A percentile compares a stretch with the other conserved stretches of the same genome.
Conservation (phyloP, 2,113 vertebrate genomes). For the Noctilio leporinus region DNA sequence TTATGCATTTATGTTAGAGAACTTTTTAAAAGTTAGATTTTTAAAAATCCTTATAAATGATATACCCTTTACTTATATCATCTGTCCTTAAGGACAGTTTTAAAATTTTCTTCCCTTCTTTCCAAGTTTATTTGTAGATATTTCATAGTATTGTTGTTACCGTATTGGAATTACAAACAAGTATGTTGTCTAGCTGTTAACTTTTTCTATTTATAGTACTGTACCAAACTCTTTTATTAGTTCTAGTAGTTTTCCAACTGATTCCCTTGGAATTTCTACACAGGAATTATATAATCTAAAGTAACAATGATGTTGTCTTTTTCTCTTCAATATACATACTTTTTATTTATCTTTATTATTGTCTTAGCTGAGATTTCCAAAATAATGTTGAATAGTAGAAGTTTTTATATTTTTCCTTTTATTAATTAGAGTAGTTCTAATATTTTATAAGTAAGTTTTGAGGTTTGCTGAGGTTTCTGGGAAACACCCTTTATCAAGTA, state of each 20-base stretch:
- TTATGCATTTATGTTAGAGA: neutral
- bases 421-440: neutral
- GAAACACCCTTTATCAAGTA: neutral
- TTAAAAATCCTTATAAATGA: neutral
- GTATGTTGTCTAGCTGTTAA: neutral
- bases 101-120: neutral
- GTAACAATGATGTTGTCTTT: neutral
- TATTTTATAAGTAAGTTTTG: neutral
- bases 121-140: neutral
- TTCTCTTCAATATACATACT: neutral
- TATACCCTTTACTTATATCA: neutral
- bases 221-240: neutral
- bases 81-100: neutral
- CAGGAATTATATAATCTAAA: neutral
- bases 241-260: neutral
- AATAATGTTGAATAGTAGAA: neutral
- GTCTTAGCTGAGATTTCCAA: neutral
- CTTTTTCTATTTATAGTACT: neutral
- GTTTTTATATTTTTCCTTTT: neutral
- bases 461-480: neutral
- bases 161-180: neutral
- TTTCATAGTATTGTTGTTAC: neutral
- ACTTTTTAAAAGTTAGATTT: neutral
- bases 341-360: neutral
- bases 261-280: conserved; percentile 13